A percentile compares a stretch with the other conserved stretches of the same genome.
These are phyloP conservation scores for Diorhabda sublineata DNA, from an alignment of 1,140 invertebrate genomes.

Conservation along the genomic window DNA sequence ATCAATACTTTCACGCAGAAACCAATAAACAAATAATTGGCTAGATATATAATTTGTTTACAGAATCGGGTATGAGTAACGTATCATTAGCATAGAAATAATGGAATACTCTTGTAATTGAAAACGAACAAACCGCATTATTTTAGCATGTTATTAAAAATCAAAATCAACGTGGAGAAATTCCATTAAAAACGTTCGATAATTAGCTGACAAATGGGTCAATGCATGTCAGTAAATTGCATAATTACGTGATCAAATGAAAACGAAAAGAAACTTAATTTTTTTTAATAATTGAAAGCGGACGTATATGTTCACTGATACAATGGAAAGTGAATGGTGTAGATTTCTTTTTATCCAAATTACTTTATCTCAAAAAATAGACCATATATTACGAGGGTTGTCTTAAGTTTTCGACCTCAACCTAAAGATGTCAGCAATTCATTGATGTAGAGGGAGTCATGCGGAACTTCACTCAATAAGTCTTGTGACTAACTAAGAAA, in stretches of 20 bases:
- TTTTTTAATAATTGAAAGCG: background rate
- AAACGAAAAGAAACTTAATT: background rate
- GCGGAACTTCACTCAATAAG: too few species aligned
- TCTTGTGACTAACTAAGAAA: too few species aligned
- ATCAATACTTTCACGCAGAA: background rate
- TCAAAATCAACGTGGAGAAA: background rate
- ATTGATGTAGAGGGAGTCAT: too few species aligned
- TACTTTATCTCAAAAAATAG: too few species aligned
- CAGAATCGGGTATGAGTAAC: background rate
- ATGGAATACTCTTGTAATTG: background rate
- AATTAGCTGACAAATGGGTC: background rate
- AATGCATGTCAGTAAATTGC: background rate
- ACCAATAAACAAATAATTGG: slow-evolving; percentile 3
- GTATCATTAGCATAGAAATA: background rate
- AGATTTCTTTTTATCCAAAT: too few species aligned
- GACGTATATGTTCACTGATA: background rate
- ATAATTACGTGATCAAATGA: background rate
- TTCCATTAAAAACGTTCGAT: background rate
- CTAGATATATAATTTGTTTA: slow-evolving; percentile 3
- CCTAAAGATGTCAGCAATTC: too few species aligned
- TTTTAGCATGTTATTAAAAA: background rate
- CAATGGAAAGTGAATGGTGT: background rate
- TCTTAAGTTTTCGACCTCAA: too few species aligned
- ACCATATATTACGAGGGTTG: too few species aligned
- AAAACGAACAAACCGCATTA: background rate